Percentiles rank a stretch among this genome's conserved stretches.
Conservation (phyloP, 2,888 invertebrate species). For the Tipula unca region DNA sequence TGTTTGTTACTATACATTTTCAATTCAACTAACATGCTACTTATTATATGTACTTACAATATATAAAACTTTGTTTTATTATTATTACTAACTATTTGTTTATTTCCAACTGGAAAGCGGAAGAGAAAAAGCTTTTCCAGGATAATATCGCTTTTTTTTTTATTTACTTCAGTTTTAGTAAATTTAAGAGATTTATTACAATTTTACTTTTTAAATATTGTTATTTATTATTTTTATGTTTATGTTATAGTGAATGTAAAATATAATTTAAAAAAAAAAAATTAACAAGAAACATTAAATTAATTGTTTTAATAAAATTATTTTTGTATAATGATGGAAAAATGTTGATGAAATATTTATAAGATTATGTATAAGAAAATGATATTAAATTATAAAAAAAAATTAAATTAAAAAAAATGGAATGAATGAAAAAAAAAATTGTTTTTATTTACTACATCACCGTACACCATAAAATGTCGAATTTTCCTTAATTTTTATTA, state of each 20-base stretch:
- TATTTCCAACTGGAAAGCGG: not conserved
- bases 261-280: not conserved
- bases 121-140: not conserved
- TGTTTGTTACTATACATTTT: not conserved
- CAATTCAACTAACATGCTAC: not conserved
- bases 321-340: not conserved
- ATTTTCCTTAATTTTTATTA: too few relatives aligned
- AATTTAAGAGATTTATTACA: not conserved
- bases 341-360: not conserved
- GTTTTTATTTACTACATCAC: too few relatives aligned
- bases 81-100: too few relatives aligned
- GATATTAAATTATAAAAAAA: not conserved
- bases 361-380: not conserved
- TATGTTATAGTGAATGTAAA: not conserved
- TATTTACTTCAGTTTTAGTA: not conserved
- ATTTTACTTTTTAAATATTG: not conserved
- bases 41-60: not conserved
- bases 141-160: not conserved
- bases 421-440: not conserved
- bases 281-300: not conserved
- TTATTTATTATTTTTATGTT: not conserved
- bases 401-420: not conserved
- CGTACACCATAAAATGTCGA: too few relatives aligned
- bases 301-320: slow-evolving; percentile 3
- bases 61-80: not conserved